A percentile compares a stretch with the other conserved stretches of the same genome.
Conservation (phyloP, 2,888 invertebrate species). For the Julus scanicus region DNA sequence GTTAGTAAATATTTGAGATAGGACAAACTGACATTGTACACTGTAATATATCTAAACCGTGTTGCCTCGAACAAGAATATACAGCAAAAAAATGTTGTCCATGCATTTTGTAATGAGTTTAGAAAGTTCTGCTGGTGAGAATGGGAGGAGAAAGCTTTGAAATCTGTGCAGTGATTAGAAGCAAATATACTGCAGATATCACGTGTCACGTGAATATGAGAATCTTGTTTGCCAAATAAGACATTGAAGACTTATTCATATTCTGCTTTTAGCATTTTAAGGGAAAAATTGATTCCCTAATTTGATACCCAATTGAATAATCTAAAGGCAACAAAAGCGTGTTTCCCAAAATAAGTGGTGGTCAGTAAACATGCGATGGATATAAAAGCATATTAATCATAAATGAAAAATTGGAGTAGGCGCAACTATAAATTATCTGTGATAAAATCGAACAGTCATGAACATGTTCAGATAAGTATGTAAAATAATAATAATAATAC, state of each 20-base stretch:
- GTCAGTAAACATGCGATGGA: no score
- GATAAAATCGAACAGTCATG: no score
- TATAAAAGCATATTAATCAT: no score
- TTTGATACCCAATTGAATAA: neutral
- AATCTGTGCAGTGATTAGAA: neutral
- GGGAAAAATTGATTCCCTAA: neutral
- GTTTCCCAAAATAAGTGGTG: no score
- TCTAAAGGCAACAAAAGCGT: neutral
- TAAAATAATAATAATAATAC: no score
- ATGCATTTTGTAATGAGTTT: conserved; percentile 9
- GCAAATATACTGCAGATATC: neutral
- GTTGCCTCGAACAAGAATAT: neutral
- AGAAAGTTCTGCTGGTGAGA: neutral
- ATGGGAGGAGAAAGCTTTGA: neutral
- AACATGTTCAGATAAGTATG: no score
- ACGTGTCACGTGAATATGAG: neutral
- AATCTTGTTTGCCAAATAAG: neutral
- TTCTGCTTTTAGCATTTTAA: neutral
- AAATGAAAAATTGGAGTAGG: no score
- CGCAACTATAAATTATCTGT: no score
- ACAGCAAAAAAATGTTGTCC: neutral
- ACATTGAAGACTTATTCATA: neutral
- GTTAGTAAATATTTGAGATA: neutral
- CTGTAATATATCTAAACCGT: conserved; percentile 8
- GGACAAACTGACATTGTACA: conserved; percentile 8